Conservation (phyloP, 1,140 invertebrate species). For the Diabrotica virgifera region DNA sequence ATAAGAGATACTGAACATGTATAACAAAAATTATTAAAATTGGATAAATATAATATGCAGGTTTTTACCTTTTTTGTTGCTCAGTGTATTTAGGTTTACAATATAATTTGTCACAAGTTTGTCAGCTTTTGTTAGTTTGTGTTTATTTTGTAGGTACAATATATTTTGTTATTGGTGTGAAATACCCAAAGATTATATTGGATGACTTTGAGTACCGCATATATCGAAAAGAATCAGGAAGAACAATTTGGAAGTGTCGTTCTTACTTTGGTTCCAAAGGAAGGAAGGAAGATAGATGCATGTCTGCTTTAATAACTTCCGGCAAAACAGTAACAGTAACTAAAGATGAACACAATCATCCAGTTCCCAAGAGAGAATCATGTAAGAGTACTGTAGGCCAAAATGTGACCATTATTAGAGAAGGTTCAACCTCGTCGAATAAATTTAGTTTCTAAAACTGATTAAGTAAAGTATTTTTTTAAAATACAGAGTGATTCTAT, state of each 20-base stretch:
- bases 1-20: too few relatives aligned
- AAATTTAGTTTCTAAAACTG: too few relatives aligned
- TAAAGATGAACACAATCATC: slow-evolving; percentile 28
- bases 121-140: too few relatives aligned
- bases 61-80: too few relatives aligned
- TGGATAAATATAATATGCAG: too few relatives aligned
- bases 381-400: slow-evolving; percentile 19
- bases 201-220: slow-evolving; percentile 12
- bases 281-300: slow-evolving; percentile 26
- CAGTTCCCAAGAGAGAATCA: slow-evolving; percentile 8
- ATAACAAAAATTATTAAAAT: too few relatives aligned
- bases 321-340: slow-evolving; percentile 23
- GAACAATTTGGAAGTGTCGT: slow-evolving; percentile 26
- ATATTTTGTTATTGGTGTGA: slow-evolving; percentile 10
- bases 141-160: slow-evolving; percentile 10
- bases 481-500: too few relatives aligned
- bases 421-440: not conserved
- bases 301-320: slow-evolving; percentile 25
- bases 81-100: too few relatives aligned
- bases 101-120: too few relatives aligned
- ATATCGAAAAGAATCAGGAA: slow-evolving; percentile 8
- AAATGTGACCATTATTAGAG: slow-evolving; percentile 24
- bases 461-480: too few relatives aligned
- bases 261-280: slow-evolving; percentile 24
- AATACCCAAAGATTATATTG: slow-evolving; percentile 16